Base-by-base conservation (phyloP, 2,888 invertebrate species). In the Aethes cnicana region DNA sequence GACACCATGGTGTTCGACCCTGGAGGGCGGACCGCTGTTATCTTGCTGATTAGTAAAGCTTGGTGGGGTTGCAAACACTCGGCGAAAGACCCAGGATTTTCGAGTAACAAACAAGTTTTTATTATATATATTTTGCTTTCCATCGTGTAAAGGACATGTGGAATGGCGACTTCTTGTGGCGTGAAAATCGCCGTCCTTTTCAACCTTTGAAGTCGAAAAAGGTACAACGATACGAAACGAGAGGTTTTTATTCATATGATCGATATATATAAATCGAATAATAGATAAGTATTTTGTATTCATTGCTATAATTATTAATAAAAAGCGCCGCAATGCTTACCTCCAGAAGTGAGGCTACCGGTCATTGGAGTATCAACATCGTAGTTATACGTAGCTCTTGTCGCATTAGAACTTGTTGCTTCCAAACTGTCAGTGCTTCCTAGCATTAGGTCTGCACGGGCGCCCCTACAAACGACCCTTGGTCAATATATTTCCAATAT, bases 1-100 rank as follows among this genome's bases (percentile, higher is more conserved):
- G 96, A 95, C 46, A 96, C 94, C 91, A 96, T 93, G 8, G 96
- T 96, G 76, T 95, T 95, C 49, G 96, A 96, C 60, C 95, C 95
- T 90, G 82, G 72, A 80, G 84, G 84, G 76, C 74, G 85, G 69
- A 77, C 76, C 83, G 87, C 85, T 84, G 87, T 89, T 88, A 89
- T 81, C 84, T 82, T 77, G 79, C 75, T 81, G 84, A 86, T 86
- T 86, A 87, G 88, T 87, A 82, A 85, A 84, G 84, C 85, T 83
- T 66, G 77, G 79, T 72, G 74, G 76, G 74, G 63, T 73, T 72
- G 85, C 83, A 66, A 67, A 61, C 56, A 58, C 54, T 37, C 11
- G 21, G 21, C 25, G 21, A 14, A 46, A 43, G 17, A 52, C 11
- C 50, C 36, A 43, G 18, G 14, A 3, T 20, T 35, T 26, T 32